Base-by-base conservation (phyloP, 1,140 invertebrate species). In the Luehdorfia chinensis region DNA sequence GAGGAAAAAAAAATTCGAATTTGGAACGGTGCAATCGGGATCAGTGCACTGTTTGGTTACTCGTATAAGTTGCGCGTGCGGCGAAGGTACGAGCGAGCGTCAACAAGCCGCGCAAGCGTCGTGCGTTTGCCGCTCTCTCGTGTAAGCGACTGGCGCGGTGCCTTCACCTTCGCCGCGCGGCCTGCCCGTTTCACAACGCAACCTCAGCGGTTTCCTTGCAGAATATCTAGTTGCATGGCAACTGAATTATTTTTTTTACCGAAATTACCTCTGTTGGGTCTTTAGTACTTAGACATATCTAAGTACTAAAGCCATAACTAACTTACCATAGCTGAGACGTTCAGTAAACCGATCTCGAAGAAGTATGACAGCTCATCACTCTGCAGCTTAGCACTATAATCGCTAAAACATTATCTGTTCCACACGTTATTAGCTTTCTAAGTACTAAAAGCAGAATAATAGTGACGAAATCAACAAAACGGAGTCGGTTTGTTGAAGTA, bases 161-260 rank as follows among this genome's bases (percentile, higher is more conserved):
- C 75, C 80, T 75, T 77, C 74, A 76, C 74, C 72, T 75, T 74
- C 59, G 73, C 66, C 47, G 63, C 59, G 64, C 65, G 50, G 49
- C 47, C 56, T 43, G 67, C 71, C 66, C 58, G 69, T 78, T 78
- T 79, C 74, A 73, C 75, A 69, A 74, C 57, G 51, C 33, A 61
- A 66, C 64, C 66, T 66, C 65, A 71, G 57, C 64, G 65, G 59
- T 78, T 75, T 71, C 65, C 75, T 77, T 70, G 70, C 75, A 74
- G 67, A 66, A 69, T 66, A 66, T 64, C 73, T 75, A 67, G 79
- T 84, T 80, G 80, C 80, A 84, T 84, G 73, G 77, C 75, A 84
- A 84, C 80, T 78, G 69, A 71, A 72, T n/a, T n/a, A n/a, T n/a
- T n/a, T n/a, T n/a, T n/a, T n/a, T n/a, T 68, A 54, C 54, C 56